Evolutionary conservation across 2,797 vertebrate genomes (phyloP).

Genomic region (Amazona ochrocephala): DNA sequence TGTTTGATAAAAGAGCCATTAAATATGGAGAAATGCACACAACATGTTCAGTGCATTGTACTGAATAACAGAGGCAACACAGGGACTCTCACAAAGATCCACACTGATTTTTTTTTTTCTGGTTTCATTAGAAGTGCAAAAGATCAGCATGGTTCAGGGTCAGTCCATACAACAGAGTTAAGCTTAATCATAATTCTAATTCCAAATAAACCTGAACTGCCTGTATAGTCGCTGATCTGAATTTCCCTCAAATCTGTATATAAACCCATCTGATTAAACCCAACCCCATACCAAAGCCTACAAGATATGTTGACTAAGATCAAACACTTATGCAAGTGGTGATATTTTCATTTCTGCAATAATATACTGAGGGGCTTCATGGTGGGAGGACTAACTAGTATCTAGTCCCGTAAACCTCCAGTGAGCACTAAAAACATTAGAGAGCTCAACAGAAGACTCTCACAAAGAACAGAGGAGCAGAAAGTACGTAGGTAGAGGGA

Average conservation of each 20-base stretch:
- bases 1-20: slow-evolving; percentile 37
- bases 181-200: neutral
- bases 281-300: neutral
- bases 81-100: neutral
- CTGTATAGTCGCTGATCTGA: neutral
- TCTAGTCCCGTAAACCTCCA: neutral
- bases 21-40: slow-evolving; percentile 43
- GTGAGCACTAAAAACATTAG: neutral
- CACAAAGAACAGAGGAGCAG: neutral
- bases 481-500: fast-evolving
- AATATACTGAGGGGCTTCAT: neutral
- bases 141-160: slow-evolving; percentile 11
- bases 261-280: neutral
- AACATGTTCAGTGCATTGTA: neutral
- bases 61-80: neutral
- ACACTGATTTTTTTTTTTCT: neutral
- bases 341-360: neutral
- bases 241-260: neutral
- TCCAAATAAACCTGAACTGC: neutral
- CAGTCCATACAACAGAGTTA: neutral
- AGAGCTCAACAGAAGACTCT: neutral
- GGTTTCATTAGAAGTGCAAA: neutral
- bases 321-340: neutral
- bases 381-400: slow-evolving; percentile 1
- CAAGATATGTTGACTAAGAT: neutral